Percentiles rank a stretch among this genome's conserved stretches.
These are phyloP conservation scores for Arctocebus calabarensis DNA, from an alignment of 2,797 vertebrate species.

Conservation along the genomic window DNA sequence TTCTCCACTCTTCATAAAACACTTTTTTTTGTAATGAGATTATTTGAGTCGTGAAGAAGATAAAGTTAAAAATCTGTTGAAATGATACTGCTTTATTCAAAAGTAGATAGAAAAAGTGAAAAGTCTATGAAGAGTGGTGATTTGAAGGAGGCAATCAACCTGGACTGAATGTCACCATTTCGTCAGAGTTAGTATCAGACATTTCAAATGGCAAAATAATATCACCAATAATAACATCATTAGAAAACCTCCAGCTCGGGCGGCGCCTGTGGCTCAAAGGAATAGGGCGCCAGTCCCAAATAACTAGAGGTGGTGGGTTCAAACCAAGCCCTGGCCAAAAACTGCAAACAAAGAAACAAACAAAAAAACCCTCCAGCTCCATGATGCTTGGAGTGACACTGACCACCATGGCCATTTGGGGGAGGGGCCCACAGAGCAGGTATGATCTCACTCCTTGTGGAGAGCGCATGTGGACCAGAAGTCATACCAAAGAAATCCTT, in stretches of 20 bases:
- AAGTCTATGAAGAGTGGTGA: not conserved
- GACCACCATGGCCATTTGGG: not conserved
- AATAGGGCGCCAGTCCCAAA: too few relatives aligned
- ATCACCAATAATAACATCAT: not conserved
- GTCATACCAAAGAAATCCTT: not conserved
- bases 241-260: not conserved
- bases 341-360: not conserved
- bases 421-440: not conserved
- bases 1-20: conserved; percentile 15
- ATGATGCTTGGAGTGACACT: not conserved
- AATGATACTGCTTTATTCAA: not conserved
- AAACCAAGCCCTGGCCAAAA: too few relatives aligned
- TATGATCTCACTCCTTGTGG: not conserved
- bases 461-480: not conserved
- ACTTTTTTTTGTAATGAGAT: conserved; percentile 29
- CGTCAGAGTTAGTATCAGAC: not conserved
- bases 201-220: not conserved
- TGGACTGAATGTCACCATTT: not conserved
- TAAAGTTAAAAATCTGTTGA: not conserved
- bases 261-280: too few relatives aligned
- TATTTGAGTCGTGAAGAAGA: conserved; percentile 1
- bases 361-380: not conserved
- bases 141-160: not conserved
- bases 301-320: too few relatives aligned
- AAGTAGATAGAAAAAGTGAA: not conserved